Percentiles rank a stretch among this genome's conserved stretches.
phyloP scores from a whole-genome alignment of 2,888 invertebrate genomes.

The Isoperla grammatica region DNA sequence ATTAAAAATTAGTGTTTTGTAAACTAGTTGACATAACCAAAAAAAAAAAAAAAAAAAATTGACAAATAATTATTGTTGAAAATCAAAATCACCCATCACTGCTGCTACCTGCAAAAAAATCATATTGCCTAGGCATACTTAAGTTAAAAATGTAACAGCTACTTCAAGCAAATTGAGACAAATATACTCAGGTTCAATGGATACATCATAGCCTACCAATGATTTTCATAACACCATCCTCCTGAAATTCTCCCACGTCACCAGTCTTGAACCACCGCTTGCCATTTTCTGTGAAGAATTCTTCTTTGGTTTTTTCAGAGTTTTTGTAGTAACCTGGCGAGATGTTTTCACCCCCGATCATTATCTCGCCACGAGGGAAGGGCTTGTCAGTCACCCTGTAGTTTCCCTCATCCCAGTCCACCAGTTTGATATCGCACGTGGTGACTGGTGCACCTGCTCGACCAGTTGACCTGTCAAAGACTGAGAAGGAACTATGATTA shows the following conservation, averaged over 20 bases:
- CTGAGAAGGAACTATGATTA: slow-evolving; percentile 35
- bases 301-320: slow-evolving; percentile 80
- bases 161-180: too few species aligned
- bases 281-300: slow-evolving; percentile 78
- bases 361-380: slow-evolving; percentile 77
- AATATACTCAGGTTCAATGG: too few species aligned
- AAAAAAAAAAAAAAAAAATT: too few species aligned
- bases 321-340: slow-evolving; percentile 92
- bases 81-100: too few species aligned
- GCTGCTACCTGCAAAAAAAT: too few species aligned
- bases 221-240: slow-evolving; percentile 91
- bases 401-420: slow-evolving; percentile 92
- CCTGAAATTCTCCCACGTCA: slow-evolving; percentile 90
- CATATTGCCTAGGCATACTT: too few species aligned
- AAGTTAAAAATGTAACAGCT: too few species aligned
- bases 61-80: too few species aligned
- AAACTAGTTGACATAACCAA: too few species aligned
- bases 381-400: slow-evolving; percentile 85
- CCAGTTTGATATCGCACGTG: slow-evolving; percentile 75
- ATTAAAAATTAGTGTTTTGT: too few species aligned
- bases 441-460: slow-evolving; percentile 85
- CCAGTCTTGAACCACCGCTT: slow-evolving; percentile 93
- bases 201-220: slow-evolving; percentile 85
- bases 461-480: slow-evolving; percentile 65
- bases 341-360: slow-evolving; percentile 85